Evolutionary conservation across 2,888 invertebrate genomes (phyloP).

Genomic region (Limnephilus lunatus): DNA sequence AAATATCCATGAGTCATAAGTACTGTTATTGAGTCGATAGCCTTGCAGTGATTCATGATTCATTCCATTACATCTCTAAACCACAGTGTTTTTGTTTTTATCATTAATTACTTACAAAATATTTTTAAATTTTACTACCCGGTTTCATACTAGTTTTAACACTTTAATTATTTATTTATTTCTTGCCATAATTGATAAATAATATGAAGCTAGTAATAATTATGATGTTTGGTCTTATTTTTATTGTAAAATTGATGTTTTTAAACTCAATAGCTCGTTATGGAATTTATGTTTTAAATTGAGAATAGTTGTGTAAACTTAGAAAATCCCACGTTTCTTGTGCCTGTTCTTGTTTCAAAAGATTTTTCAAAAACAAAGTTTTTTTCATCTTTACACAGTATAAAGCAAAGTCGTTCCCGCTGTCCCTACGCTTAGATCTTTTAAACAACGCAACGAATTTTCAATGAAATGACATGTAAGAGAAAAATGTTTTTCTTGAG

Average conservation of each 20-base stretch:
- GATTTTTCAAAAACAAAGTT: neutral
- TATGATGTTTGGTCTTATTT: neutral
- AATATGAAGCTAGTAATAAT: neutral
- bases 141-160: neutral
- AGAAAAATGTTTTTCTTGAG: too few relatives aligned
- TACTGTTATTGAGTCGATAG: neutral
- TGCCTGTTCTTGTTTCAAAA: neutral
- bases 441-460: too few relatives aligned
- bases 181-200: neutral
- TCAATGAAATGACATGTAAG: too few relatives aligned
- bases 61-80: neutral
- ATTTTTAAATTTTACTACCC: neutral
- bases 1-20: neutral
- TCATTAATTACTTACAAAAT: neutral
- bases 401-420: too few relatives aligned
- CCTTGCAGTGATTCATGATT: neutral
- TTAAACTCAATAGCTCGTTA: neutral
- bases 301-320: neutral
- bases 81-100: neutral
- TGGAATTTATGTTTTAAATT: neutral
- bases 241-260: neutral
- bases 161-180: neutral
- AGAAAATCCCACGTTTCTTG: neutral
- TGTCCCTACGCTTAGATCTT: too few relatives aligned
- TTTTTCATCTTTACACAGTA: too few relatives aligned